Evolutionary conservation across 2,113 vertebrate genomes (phyloP).

Genomic region (Scalopus aquaticus): DNA sequence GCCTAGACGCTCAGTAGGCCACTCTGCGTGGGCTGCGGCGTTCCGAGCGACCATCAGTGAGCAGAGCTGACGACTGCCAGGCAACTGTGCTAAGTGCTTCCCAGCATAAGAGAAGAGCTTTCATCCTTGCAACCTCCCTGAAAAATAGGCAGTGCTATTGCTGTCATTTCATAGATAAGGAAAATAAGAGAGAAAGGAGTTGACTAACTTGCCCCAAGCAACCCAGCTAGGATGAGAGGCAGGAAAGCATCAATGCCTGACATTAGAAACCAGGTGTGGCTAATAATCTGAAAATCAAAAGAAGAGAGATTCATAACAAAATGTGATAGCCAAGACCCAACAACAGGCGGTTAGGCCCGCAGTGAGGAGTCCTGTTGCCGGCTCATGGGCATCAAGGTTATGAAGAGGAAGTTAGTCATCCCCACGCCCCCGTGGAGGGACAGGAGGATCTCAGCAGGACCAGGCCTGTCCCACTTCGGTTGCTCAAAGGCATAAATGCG

Average conservation of each 20-base stretch:
- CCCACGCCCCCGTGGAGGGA: neutral
- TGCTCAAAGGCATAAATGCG: neutral
- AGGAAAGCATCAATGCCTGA: neutral
- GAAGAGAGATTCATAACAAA: neutral
- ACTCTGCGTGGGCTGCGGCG: accelerated
- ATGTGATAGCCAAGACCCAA: neutral
- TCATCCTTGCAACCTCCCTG: neutral
- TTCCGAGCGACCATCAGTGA: accelerated
- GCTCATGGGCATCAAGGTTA: too few relatives aligned
- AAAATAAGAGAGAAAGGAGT: neutral
- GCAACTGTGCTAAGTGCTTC: neutral
- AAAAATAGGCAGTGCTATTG: neutral
- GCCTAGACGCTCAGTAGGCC: neutral
- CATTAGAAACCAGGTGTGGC: neutral
- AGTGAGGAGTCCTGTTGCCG: neutral
- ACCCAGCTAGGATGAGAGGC: neutral
- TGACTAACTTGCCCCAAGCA: neutral
- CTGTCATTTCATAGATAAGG: neutral
- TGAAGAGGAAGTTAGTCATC: neutral
- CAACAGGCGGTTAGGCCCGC: neutral
- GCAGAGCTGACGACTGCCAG: neutral
- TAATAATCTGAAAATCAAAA: neutral
- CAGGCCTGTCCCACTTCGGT: neutral
- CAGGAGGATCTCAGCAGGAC: neutral
- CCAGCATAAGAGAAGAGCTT: neutral